Evolutionary conservation across 1,140 invertebrate genomes (phyloP), one percentile per base, ranked within the genome.

Genomic region (Oryctes rhinoceros): DNA sequence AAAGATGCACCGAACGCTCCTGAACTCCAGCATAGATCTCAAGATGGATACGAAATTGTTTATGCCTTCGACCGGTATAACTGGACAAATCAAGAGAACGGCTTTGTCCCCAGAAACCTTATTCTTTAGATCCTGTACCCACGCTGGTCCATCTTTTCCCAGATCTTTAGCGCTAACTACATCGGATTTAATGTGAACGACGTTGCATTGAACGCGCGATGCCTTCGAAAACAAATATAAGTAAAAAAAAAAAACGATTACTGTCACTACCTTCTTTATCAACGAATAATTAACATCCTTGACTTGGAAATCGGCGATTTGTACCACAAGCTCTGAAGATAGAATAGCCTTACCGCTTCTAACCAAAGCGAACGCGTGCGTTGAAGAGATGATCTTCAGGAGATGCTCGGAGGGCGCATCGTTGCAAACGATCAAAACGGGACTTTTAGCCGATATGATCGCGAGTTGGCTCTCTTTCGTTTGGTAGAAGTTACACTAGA

Each of bases 1-100:
- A 62, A 87, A 85, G 18, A 87, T 11, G 81, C 71, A 62, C 80
- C 80, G 24, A 85, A 74, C 75, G 30, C 79, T 78, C 3, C 62
- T 80, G 59, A 79, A 82, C 30, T 76, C 59, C 13, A 47, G 24
- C 30, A 20, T 47, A 9, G n/a, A 49, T 35, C 67, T 78, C 18
- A 82, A 78, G 76, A 84, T 83, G 59, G 83, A 75, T 0, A 84
- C 75, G 49, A 87, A 87, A 71, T 84, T 84, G 3, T 20, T 67
- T 67, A 84, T 83, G 10, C 87, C 86, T 82, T 87, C 86, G 2
- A 80, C 65, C 13, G 87, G 87, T 18, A 86, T 75, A 10, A 86
- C 49, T 1, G 82, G 76, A 6, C 83, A 80, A 9, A 83, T 76
- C 9, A 87, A 75, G 39, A 80, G 86, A 4, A 86, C 81, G 37